Base-by-base conservation (phyloP, 2,797 vertebrate genomes). In the Acipenser ruthenus region DNA sequence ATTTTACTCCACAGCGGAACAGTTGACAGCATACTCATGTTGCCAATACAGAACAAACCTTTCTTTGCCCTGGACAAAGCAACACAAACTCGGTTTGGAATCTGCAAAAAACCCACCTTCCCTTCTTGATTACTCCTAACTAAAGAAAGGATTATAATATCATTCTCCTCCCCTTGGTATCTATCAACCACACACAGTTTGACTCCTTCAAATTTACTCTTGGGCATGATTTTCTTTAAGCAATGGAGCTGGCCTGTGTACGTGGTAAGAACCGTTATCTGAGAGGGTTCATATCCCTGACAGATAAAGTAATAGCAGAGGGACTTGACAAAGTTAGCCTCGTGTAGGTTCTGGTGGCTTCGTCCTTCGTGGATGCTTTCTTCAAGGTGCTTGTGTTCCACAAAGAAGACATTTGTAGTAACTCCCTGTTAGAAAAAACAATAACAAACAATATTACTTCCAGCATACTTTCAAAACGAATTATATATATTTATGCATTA, bases 81-180 rank as follows among this genome's bases (percentile, higher is more conserved):
- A 50, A 74, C 70, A 50, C 74, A 78, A 58, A 78, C 58, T n/a
- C 72, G 67, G 59, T 76, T 78, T 59, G 68, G 62, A 10, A 72
- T 78, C 66, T 72, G 66, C 60, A 76, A 65, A 52, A 76, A 72
- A 8, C 73, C 72, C 10, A 68, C 70, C 59, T 50, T 55, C 11
- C 72, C 72, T 47, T 62, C 12, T 48, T 50, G 8, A 63, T 76
- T 78, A 60, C 76, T 76, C 15, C 74, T 70, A 9, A 76, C 76
- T 53, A 78, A 66, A 3, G 74, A 76, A 6, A 78, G 66, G 9
- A 78, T 71, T 56, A 78, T 69, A 48, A 78, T 73, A 49, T 78
- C 76, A 62, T 76, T 78, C 63, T 78, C 76, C 65, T 74, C 72
- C 48, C 76, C 76, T 56, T 73, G 76, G 64, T 69, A 74, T 50